Conservation (phyloP, 2,113 vertebrate species). For the Ictalurus punctatus region DNA sequence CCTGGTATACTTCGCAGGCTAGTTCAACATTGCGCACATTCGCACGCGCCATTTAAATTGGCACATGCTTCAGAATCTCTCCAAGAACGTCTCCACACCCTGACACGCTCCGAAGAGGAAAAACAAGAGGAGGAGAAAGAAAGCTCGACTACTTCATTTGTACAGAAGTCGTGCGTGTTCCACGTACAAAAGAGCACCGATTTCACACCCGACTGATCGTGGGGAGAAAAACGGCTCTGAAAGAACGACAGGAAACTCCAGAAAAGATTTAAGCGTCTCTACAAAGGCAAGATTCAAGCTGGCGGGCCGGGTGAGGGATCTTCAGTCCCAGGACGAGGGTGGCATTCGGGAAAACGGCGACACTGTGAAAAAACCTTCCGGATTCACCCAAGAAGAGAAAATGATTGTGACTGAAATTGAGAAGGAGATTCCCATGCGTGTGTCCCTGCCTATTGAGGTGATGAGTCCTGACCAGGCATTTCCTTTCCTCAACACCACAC, state of each 20-base stretch:
- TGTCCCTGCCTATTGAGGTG: constrained; percentile 68
- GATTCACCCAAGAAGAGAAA: neutral
- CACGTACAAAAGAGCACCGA: neutral
- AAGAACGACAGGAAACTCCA: neutral
- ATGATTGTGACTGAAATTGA: constrained; percentile 56
- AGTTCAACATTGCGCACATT: constrained; percentile 70
- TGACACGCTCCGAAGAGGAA: constrained; percentile 16
- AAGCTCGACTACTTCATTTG: neutral
- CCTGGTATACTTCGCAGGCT: constrained; percentile 66
- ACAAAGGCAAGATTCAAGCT: constrained; percentile 54
- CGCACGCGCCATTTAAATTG: constrained; percentile 65
- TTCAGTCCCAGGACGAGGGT: constrained; percentile 25
- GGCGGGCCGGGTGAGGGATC: constrained; percentile 59
- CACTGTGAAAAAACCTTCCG: neutral
- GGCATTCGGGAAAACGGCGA: constrained; percentile 3
- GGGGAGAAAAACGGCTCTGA: neutral
- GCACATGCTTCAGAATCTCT: constrained; percentile 27
- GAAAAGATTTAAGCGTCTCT: neutral
- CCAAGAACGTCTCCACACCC: neutral
- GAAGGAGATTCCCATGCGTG: constrained; percentile 67
- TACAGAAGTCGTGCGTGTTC: neutral
- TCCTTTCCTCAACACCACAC: constrained; percentile 72
- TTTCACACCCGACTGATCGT: neutral
- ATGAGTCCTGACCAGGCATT: constrained; percentile 61
- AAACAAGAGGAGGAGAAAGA: constrained; percentile 28